Evolutionary conservation across 2,113 vertebrate species (phyloP), one percentile per base, ranked within the genome.

Genomic region (Hyla sarda): DNA sequence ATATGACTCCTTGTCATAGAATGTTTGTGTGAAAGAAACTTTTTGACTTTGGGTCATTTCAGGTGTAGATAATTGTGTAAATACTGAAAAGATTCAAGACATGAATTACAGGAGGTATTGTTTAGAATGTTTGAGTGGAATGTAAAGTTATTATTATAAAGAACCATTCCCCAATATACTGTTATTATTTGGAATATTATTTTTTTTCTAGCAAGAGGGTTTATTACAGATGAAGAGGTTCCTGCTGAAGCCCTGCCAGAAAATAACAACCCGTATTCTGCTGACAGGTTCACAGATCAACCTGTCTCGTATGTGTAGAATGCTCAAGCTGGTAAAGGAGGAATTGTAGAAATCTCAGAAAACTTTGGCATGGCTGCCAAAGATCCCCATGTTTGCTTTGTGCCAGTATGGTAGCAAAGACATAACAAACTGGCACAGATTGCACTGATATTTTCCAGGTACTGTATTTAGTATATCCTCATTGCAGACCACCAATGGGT

Each of bases 1-100:
- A 65, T 80, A 78, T 32, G 17, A 5, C 10, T 47, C 3, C 65
- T 87, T 90, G 2, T 62, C 67, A 83, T 14, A 32, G 82, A 34
- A 77, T 83, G 76, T 88, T 77, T 54, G 58, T 10, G 34, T 87
- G 87, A 89, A 32, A 86, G n/a, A 50, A 32, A 4, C n/a, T n/a
- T n/a, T 28, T 25, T 19, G 21, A 79, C 52, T 12, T 12, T 19
- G 73, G 5, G 21, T 82, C 34, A 54, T 30, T 79, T 12, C 14
- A 62, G 60, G 1, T 71, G 41, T 82, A 82, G 21, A 82, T 50
- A 82, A 50, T 58, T 32, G 4, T 58, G 19, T 25, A 9, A 41
- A 34, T 41, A 60, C 54, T n/a, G 30, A 60, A 7, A 41, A 9
- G 6, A 2, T 32, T 12, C 5, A 5, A n/a, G 34, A 12, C 28